These are phyloP conservation scores for Parapristionchus giblindavisi DNA, from an alignment of 2,888 invertebrate species.

Conservation along the genomic window DNA sequence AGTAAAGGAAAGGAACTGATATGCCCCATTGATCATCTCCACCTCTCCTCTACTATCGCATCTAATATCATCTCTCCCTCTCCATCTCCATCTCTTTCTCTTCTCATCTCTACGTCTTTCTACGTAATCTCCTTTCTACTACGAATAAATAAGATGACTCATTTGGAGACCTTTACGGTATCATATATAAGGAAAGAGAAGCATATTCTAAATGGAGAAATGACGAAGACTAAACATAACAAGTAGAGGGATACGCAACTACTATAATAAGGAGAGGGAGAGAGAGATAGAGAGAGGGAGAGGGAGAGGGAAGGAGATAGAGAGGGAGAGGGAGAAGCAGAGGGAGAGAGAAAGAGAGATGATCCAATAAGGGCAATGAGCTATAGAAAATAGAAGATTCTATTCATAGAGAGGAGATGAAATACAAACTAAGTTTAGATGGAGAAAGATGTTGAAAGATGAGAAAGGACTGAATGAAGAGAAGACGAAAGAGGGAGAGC, in stretches of 20 bases:
- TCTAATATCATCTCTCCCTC: constrained; percentile 9
- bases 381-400: too few relatives aligned
- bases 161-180: constrained; percentile 1
- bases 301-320: neutral
- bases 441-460: neutral
- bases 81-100: constrained; percentile 14
- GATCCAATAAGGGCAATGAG: too few relatives aligned
- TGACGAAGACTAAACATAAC: neutral
- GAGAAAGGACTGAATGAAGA: neutral
- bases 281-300: too few relatives aligned
- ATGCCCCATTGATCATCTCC: neutral
- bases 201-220: neutral
- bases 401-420: neutral
- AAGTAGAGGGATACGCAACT: neutral
- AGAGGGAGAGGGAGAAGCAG: neutral
- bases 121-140: neutral
- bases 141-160: neutral
- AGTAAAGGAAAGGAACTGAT: neutral
- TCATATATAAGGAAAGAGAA: neutral
- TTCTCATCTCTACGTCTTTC: neutral
- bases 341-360: neutral
- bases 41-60: neutral
- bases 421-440: neutral
- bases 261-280: too few relatives aligned
- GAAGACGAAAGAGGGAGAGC: too few relatives aligned